Conservation (phyloP, 64 coral and sea anemone genomes). For the Montipora capricornis region DNA sequence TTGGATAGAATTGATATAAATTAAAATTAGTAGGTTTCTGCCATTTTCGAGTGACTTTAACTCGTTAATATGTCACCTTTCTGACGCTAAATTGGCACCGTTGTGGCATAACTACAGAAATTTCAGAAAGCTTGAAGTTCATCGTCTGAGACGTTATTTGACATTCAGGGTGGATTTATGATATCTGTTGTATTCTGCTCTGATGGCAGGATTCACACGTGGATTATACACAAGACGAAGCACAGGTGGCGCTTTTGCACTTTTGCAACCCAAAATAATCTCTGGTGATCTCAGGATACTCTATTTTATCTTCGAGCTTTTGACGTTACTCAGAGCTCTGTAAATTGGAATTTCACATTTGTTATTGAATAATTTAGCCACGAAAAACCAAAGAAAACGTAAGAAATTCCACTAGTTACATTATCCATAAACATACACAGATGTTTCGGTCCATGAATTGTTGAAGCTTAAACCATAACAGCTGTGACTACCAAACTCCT, state of each 20-base stretch:
- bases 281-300: background rate
- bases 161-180: background rate
- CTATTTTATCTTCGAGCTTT: conserved; percentile 2
- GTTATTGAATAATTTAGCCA: background rate
- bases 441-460: conserved; percentile 8
- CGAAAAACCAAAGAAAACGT: background rate
- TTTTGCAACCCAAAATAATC: background rate
- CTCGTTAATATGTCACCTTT: background rate
- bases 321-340: background rate
- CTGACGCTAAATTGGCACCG: background rate
- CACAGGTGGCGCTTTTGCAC: background rate
- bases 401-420: background rate
- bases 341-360: background rate
- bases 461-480: background rate
- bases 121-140: background rate
- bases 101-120: background rate
- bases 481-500: background rate
- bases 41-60: background rate
- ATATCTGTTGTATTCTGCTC: background rate
- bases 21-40: background rate
- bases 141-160: background rate
- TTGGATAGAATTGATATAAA: background rate
- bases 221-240: background rate
- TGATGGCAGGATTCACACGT: conserved; percentile 15
- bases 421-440: background rate